Evolutionary conservation across 2,113 vertebrate species (phyloP).

Genomic region (Cynocephalus volans): DNA sequence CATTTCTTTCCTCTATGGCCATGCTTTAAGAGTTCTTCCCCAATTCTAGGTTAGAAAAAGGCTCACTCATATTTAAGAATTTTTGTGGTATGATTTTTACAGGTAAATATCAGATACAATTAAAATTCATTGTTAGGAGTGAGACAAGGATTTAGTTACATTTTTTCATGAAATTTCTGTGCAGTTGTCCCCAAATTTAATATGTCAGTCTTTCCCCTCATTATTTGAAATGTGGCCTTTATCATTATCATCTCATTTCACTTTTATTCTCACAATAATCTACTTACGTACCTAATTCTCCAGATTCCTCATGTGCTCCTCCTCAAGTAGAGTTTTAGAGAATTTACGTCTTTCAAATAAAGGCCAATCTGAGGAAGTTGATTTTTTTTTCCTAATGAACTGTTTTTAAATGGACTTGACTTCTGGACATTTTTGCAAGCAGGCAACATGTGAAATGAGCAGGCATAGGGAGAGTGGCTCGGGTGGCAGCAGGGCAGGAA

Average conservation of each 20-base stretch:
- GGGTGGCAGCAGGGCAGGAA: background rate
- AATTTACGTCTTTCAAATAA: constrained; percentile 19
- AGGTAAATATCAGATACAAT: background rate
- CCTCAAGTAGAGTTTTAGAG: background rate
- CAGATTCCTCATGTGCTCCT: background rate
- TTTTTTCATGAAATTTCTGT: constrained; percentile 45
- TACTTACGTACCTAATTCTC: background rate
- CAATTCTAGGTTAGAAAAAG: background rate
- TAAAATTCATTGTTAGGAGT: background rate
- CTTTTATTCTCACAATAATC: constrained; percentile 23
- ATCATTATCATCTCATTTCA: background rate
- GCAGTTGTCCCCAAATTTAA: background rate
- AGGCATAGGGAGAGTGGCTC: fast-evolving
- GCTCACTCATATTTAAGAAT: background rate
- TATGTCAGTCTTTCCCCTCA: background rate
- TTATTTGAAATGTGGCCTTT: constrained; percentile 29
- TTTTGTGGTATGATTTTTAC: background rate
- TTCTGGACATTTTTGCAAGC: background rate
- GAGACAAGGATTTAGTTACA: background rate
- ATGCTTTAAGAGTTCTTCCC: constrained; percentile 5
- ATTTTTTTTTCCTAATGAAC: background rate
- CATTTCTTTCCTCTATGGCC: background rate
- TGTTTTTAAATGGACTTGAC: background rate
- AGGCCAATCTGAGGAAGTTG: background rate
- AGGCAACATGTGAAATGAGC: background rate